Conservation (phyloP, 53 echinoderm and acorn worm species). For the Holothuria leucospilota region DNA sequence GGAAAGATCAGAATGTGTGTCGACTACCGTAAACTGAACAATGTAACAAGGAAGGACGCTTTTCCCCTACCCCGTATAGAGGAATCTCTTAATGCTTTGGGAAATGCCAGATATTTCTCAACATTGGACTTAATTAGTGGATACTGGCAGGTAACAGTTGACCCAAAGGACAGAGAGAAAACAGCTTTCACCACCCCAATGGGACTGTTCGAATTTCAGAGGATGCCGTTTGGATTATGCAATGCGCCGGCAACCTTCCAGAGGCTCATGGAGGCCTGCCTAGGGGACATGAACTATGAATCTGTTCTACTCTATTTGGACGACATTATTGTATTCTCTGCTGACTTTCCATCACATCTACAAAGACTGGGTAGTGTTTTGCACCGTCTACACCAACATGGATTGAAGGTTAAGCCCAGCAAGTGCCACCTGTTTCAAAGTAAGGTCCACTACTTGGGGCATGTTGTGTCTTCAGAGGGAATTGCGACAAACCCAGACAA, state of each 20-base stretch:
- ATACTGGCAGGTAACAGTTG: conserved; percentile 20
- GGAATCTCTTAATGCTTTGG: conserved; percentile 51
- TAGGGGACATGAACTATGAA: too few species aligned
- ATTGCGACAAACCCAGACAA: too few species aligned
- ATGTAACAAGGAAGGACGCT: conserved; percentile 39
- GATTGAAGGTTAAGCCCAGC: conserved; percentile 32
- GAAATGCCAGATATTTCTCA: conserved; percentile 31
- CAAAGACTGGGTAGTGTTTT: conserved; percentile 8
- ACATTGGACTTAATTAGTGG: conserved; percentile 39
- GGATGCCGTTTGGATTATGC: too few species aligned
- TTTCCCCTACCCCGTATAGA: conserved; percentile 48
- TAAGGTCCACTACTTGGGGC: conserved; percentile 56
- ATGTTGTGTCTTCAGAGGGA: too few species aligned
- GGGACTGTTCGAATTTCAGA: too few species aligned
- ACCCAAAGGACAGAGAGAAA: conserved; percentile 6
- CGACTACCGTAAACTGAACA: conserved; percentile 46
- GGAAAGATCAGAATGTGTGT: conserved; percentile 3
- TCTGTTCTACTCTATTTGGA: too few species aligned
- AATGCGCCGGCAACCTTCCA: too few species aligned
- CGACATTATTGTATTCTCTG: too few species aligned
- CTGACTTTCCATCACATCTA: too few species aligned
- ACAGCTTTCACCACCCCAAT: conserved; percentile 32
- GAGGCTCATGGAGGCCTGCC: too few species aligned
- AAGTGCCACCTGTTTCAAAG: conserved; percentile 37
- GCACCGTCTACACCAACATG: conserved; percentile 18